Base-by-base conservation (phyloP, 2,113 vertebrate species). In the Cryptomyrus ogoouensis region DNA sequence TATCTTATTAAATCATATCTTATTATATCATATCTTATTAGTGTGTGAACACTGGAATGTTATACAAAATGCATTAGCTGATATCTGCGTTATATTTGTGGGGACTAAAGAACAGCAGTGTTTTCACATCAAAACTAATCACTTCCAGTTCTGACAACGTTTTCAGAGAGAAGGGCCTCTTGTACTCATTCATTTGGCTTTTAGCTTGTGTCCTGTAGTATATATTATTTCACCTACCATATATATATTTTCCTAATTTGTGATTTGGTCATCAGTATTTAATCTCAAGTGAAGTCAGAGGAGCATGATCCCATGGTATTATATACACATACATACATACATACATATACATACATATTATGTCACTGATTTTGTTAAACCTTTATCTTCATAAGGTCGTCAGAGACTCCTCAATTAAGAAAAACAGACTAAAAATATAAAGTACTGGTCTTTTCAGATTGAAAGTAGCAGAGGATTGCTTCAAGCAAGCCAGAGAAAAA, bases 381-480 rank as follows among this genome's bases (percentile, higher is more conserved):
- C 3, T 80, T 80, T 80, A 17, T 80, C 15, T 80, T 80, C 15
- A 42, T 77, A 77, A 77, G 80, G 12, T 50, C 10, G 39, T 44
- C n/a, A 83, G 31, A 42, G 15, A 80, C 13, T 15, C 19, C 31
- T 80, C 27, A 80, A 46, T n/a, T 17, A 50, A 27, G 44, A n/a
- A 52, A 15, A 27, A 12, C 15, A 19, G 24, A 87, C 12, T 35
- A 53, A 87, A 62, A 91, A 42, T 90, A 83, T 83, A 27, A 84
- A 47, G 12, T 83, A 44, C 10, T 56, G 44, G 88, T 84, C 83
- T 87, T 93, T 94, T 91, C 91, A 99, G 98, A 92, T 96, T 99
- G 44, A 98, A 98, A 96, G 96, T 96, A 94, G 97, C 97, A 2
- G 97, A 99, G 92, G 97, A 98, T 91, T 94, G 96, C 85, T 97